Percentiles rank a stretch among this genome's conserved stretches.
phyloP scores from a whole-genome alignment of 2,113 vertebrate genomes.

The Cryptotis parvus region DNA sequence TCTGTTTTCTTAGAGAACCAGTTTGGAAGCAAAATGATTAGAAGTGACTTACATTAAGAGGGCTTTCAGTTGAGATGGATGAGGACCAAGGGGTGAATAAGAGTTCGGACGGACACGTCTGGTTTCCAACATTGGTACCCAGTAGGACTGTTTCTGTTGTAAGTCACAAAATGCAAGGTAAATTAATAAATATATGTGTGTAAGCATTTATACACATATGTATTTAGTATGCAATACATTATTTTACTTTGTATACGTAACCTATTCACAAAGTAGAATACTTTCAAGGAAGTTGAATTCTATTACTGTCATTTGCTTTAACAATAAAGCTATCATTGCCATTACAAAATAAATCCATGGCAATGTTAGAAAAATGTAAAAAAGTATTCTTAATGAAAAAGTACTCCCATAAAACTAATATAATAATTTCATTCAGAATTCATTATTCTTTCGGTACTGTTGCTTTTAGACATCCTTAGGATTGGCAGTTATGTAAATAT shows the following conservation, averaged over 20 bases:
- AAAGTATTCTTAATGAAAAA: background rate
- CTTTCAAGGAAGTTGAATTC: background rate
- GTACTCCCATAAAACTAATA: background rate
- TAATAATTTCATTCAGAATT: background rate
- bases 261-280: background rate
- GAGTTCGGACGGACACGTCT: background rate
- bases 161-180: background rate
- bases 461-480: background rate
- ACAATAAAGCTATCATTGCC: background rate
- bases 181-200: background rate
- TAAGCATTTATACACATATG: no score
- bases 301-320: background rate
- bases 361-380: background rate
- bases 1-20: background rate
- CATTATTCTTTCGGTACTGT: background rate
- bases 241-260: background rate
- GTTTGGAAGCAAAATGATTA: conserved; percentile 23
- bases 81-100: background rate
- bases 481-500: background rate
- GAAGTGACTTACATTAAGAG: background rate
- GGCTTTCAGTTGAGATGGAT: background rate
- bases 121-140: background rate
- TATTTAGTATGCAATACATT: background rate
- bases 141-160: background rate
- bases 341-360: background rate